Percentiles rank a stretch among this genome's conserved stretches.
Conservation (phyloP, 2,113 vertebrate species). For the Anas platyrhynchos region DNA sequence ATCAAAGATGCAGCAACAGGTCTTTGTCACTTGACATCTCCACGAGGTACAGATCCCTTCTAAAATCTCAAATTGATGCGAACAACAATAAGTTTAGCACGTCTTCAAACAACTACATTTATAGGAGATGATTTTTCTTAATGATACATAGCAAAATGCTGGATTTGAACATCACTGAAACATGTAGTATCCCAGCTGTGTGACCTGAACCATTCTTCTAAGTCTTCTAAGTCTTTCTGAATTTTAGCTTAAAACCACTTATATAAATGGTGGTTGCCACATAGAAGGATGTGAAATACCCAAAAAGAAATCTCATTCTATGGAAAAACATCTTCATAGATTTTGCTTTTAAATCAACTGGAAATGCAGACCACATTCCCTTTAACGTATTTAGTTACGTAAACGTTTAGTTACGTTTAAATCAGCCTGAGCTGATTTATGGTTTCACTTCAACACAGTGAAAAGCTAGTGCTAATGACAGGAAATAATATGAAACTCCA, state of each 20-base stretch:
- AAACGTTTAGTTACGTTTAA: no score
- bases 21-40: neutral
- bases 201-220: neutral
- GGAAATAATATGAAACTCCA: neutral
- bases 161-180: neutral
- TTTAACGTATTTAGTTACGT: neutral
- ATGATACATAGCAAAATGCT: neutral
- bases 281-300: neutral
- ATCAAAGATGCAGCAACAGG: neutral
- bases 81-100: neutral
- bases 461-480: neutral
- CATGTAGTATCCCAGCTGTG: neutral
- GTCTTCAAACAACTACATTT: neutral
- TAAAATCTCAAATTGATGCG: neutral
- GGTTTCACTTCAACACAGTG: neutral
- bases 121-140: neutral
- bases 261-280: neutral
- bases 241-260: neutral
- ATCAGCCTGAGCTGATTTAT: neutral
- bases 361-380: neutral
- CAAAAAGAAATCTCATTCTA: neutral
- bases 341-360: conserved; percentile 4
- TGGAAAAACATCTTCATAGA: neutral
- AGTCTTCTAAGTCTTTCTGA: neutral
- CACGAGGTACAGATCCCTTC: neutral